Evolutionary conservation across 2,888 invertebrate genomes (phyloP).

Genomic region (Tillus elongatus): DNA sequence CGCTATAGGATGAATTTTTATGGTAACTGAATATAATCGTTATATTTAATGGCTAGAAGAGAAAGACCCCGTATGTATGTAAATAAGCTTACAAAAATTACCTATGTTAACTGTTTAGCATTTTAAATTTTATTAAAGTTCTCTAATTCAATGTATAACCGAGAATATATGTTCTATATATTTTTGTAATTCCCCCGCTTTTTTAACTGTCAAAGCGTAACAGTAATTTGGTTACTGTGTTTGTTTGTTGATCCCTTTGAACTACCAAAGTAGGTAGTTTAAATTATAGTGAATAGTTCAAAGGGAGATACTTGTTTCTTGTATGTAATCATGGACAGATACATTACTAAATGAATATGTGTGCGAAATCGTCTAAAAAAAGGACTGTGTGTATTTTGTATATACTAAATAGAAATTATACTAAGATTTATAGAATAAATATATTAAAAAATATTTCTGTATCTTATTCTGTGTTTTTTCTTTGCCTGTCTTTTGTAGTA

Average conservation of each 20-base stretch:
- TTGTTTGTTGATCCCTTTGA: conserved; percentile 7
- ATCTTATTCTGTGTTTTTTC: not conserved
- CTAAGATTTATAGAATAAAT: conserved; percentile 37
- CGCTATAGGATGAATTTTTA: conserved; percentile 1
- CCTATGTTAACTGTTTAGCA: conserved; percentile 29
- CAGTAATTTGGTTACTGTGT: conserved; percentile 18
- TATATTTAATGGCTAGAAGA: not conserved
- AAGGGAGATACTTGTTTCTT: not conserved
- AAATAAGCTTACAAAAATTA: not conserved
- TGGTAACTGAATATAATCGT: not conserved
- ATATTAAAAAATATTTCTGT: conserved; percentile 8
- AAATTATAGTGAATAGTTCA: not conserved
- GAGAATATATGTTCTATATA: conserved; percentile 22
- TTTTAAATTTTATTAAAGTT: conserved; percentile 31
- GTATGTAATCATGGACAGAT: conserved; percentile 10
- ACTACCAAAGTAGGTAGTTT: too few species aligned
- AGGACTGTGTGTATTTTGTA: conserved; percentile 38
- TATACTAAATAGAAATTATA: conserved; percentile 36
- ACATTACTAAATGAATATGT: conserved; percentile 20
- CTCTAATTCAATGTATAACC: conserved; percentile 20
- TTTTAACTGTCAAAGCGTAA: conserved; percentile 20
- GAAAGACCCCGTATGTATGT: conserved; percentile 1
- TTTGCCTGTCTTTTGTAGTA: too few species aligned
- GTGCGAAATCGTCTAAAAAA: conserved; percentile 28
- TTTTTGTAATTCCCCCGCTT: conserved; percentile 26